phyloP scores from a whole-genome alignment of 2,888 invertebrate genomes.

The Arge pagana region DNA sequence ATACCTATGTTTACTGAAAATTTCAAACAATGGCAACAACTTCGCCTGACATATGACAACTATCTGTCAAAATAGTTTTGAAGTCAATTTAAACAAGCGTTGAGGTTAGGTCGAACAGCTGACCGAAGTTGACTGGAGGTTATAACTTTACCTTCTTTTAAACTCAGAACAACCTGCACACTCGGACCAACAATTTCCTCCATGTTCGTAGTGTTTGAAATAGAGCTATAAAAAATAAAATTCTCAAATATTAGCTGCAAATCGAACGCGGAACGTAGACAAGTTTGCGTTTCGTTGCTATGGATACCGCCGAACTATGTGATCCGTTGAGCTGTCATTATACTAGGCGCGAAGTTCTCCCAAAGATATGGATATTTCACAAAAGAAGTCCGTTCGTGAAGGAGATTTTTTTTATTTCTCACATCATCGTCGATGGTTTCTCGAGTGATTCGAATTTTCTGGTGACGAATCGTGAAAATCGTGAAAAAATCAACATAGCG shows the following conservation, averaged over 20 bases:
- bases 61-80: too few relatives aligned
- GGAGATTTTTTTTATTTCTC: not conserved
- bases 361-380: too few relatives aligned
- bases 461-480: not conserved
- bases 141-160: conserved; percentile 64
- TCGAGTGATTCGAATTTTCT: not conserved
- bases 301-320: conserved; percentile 10
- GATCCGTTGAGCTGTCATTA: not conserved
- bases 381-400: not conserved
- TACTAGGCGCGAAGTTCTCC: too few relatives aligned
- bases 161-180: conserved; percentile 69
- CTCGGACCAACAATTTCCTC: conserved; percentile 68
- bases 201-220: conserved; percentile 58
- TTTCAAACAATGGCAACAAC: too few relatives aligned
- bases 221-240: conserved; percentile 20
- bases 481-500: not conserved
- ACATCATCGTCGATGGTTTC: too few relatives aligned
- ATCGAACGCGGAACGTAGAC: conserved; percentile 4
- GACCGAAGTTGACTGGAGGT: conserved; percentile 42
- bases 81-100: not conserved
- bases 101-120: conserved; percentile 27
- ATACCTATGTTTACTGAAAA: too few relatives aligned
- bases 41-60: too few relatives aligned
- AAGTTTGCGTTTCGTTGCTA: conserved; percentile 15
- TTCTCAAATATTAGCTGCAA: conserved; percentile 1